Evolutionary conservation across 2,888 invertebrate genomes (phyloP).

Genomic region (Hesperia comma): DNA sequence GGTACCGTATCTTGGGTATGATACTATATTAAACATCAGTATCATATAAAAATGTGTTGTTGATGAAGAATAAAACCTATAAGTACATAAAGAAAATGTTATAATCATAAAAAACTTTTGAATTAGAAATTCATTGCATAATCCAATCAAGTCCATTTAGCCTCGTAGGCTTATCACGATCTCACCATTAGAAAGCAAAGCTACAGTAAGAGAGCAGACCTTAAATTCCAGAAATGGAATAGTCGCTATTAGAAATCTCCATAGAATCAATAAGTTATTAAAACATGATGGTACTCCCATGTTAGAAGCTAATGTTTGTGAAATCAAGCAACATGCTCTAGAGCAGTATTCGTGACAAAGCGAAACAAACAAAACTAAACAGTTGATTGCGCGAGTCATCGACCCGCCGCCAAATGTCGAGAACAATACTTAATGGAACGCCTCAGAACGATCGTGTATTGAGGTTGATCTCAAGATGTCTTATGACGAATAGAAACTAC

Average conservation of each 20-base stretch:
- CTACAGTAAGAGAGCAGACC: conserved; percentile 5
- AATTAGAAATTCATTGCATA: neutral
- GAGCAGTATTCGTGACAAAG: conserved; percentile 44
- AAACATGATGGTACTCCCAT: neutral
- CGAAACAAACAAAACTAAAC: conserved; percentile 59
- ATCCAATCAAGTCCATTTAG: conserved; percentile 6
- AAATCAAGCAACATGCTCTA: conserved; percentile 28
- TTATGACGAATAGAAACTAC: conserved; percentile 51
- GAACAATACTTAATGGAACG: conserved; percentile 73
- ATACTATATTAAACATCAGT: neutral
- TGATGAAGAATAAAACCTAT: neutral
- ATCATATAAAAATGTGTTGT: neutral
- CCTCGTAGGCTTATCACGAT: conserved; percentile 11
- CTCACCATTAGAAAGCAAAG: conserved; percentile 24
- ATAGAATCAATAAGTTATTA: conserved; percentile 2
- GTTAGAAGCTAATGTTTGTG: conserved; percentile 4
- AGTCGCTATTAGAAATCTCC: conserved; percentile 8
- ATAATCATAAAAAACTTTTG: neutral
- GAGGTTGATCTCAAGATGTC: conserved; percentile 57
- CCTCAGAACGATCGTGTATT: conserved; percentile 59
- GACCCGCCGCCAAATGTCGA: conserved; percentile 74
- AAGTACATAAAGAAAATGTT: neutral
- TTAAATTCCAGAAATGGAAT: conserved; percentile 9
- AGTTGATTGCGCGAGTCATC: conserved; percentile 68
- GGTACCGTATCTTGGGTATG: neutral